phyloP scores from a whole-genome alignment of 2,888 invertebrate species.

The Drosophila kanekoi region DNA sequence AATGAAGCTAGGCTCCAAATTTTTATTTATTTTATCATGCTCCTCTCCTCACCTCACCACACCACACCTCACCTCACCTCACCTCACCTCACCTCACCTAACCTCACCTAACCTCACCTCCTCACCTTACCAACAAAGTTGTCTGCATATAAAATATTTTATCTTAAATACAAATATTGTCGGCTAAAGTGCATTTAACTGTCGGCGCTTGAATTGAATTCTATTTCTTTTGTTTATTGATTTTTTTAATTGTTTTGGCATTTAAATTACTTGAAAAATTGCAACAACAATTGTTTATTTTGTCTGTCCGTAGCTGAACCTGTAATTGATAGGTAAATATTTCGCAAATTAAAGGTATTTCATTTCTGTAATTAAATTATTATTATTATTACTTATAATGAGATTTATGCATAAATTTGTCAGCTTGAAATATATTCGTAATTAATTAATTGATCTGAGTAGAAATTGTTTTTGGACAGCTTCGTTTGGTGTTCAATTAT shows the following conservation, averaged over 20 bases:
- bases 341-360: background rate
- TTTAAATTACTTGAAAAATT: slow-evolving; percentile 7
- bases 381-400: background rate
- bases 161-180: too few relatives aligned
- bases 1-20: too few relatives aligned
- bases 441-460: slow-evolving; percentile 8
- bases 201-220: background rate
- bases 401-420: background rate
- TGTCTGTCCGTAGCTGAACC: background rate
- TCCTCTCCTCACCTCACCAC: too few relatives aligned
- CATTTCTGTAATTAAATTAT: slow-evolving; percentile 17
- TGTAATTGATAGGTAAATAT: slow-evolving; percentile 12
- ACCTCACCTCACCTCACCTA: too few relatives aligned
- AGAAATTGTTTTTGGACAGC: background rate
- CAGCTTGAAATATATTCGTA: slow-evolving; percentile 3
- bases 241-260: slow-evolving; percentile 8
- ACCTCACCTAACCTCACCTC: too few relatives aligned
- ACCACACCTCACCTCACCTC: too few relatives aligned
- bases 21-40: too few relatives aligned
- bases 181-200: background rate
- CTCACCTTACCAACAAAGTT: too few relatives aligned
- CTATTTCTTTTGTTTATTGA: slow-evolving; percentile 8
- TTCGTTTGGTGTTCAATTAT: slow-evolving; percentile 5
- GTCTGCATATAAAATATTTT: too few relatives aligned
- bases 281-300: background rate